Conservation (phyloP, 2,113 vertebrate genomes). For the Vicugna pacos region DNA sequence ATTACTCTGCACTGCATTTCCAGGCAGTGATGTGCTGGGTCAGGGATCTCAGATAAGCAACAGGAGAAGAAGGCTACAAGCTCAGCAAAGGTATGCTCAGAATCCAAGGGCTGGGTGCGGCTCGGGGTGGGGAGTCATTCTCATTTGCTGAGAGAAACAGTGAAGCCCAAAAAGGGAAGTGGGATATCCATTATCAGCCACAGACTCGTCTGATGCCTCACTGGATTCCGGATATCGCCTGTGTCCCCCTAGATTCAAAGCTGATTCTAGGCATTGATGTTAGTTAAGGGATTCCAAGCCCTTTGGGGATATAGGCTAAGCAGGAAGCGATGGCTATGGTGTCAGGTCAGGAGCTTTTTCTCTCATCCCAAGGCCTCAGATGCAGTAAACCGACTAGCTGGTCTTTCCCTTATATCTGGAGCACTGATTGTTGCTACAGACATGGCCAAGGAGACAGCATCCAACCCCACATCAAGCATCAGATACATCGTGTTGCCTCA, state of each 20-base stretch:
- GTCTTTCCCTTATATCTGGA: background rate
- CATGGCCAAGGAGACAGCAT: background rate
- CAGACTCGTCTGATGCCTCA: background rate
- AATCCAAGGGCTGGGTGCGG: background rate
- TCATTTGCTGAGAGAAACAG: background rate
- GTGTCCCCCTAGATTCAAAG: background rate
- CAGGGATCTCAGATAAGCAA: background rate
- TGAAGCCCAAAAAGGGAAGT: background rate
- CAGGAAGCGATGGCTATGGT: background rate
- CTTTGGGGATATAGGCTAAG: background rate
- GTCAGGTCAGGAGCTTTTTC: background rate
- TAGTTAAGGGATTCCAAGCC: background rate
- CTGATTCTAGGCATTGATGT: background rate
- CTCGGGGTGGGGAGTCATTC: background rate
- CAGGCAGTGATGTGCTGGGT: background rate
- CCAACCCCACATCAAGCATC: background rate
- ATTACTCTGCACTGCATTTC: background rate
- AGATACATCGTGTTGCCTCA: rapidly evolving
- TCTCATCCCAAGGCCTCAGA: background rate
- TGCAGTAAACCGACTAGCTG: background rate
- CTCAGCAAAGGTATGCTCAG: background rate
- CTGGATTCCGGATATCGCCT: background rate
- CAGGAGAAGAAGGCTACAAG: background rate
- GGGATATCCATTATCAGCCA: background rate
- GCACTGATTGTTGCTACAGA: background rate